Conservation (phyloP, 2,888 invertebrate genomes). For the Trypoxylon attenuatum region DNA sequence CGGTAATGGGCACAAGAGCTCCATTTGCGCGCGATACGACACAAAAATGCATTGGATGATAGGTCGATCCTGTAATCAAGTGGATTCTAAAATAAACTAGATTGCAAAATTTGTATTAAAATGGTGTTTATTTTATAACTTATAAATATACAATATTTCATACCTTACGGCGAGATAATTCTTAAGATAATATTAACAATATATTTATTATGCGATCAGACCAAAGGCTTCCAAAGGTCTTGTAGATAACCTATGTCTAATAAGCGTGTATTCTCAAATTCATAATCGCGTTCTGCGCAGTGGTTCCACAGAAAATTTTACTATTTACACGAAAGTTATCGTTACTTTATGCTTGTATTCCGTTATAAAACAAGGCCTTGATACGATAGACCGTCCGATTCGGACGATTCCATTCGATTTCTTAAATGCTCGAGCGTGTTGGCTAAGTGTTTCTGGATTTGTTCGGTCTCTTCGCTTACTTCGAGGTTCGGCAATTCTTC, state of each 20-base stretch:
- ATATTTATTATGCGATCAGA: not conserved
- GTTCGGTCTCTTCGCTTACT: slow-evolving; percentile 96
- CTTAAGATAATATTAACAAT: not conserved
- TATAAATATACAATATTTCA: too few species aligned
- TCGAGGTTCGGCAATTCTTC: slow-evolving; percentile 96
- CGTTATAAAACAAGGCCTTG: slow-evolving; percentile 79
- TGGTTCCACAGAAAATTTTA: not conserved
- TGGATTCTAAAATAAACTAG: too few species aligned
- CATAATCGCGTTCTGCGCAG: slow-evolving; percentile 14
- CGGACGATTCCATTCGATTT: slow-evolving; percentile 81
- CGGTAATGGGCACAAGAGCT: too few species aligned
- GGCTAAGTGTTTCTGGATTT: slow-evolving; percentile 95
- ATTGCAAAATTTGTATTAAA: too few species aligned
- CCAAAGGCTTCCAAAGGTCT: not conserved
- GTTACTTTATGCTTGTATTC: slow-evolving; percentile 4
- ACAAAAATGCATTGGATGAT: too few species aligned
- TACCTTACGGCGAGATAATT: too few species aligned
- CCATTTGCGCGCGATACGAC: too few species aligned
- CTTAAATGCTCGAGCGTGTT: slow-evolving; percentile 90
- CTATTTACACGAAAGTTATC: slow-evolving; percentile 63
- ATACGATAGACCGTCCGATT: slow-evolving; percentile 80
- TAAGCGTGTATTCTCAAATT: slow-evolving; percentile 29
- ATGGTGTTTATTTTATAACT: too few species aligned
- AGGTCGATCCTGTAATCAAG: too few species aligned
- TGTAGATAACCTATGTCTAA: slow-evolving; percentile 19